A percentile compares a stretch with the other conserved stretches of the same genome.
phyloP scores from a whole-genome alignment of 2,888 invertebrate species.

The Apodemia mormo region DNA sequence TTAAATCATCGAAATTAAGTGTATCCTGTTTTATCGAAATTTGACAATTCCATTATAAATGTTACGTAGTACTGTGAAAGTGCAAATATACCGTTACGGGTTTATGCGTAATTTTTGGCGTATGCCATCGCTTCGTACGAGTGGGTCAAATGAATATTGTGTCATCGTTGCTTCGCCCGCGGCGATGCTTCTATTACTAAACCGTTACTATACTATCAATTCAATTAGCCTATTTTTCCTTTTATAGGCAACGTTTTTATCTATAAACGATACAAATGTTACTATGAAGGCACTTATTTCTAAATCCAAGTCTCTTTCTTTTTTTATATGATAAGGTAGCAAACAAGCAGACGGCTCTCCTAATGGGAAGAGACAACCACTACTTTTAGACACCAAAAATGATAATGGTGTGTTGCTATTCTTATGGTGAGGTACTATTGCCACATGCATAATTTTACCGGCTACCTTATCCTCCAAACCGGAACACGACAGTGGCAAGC shows the following conservation, averaged over 20 bases:
- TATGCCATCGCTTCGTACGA: constrained; percentile 36
- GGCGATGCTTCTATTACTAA: background rate
- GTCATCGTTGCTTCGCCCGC: constrained; percentile 28
- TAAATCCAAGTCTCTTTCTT: background rate
- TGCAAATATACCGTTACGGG: constrained; percentile 30
- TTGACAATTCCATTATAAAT: background rate
- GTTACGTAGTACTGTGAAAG: constrained; percentile 24
- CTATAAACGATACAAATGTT: background rate
- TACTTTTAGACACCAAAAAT: too few species aligned
- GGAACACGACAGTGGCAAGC: too few species aligned
- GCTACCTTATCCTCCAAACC: too few species aligned
- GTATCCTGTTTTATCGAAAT: too few species aligned
- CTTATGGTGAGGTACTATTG: too few species aligned
- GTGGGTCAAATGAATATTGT: constrained; percentile 39
- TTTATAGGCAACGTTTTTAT: background rate
- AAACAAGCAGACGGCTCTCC: too few species aligned
- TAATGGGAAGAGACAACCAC: too few species aligned
- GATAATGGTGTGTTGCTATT: too few species aligned
- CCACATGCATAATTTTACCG: too few species aligned
- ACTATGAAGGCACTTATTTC: background rate
- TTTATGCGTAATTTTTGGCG: constrained; percentile 38
- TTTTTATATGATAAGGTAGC: too few species aligned
- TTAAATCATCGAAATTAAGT: too few species aligned
- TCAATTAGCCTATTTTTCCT: background rate
- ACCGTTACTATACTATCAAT: background rate